Conservation (phyloP, 2,797 vertebrate genomes). For the Chelon labrosus region DNA sequence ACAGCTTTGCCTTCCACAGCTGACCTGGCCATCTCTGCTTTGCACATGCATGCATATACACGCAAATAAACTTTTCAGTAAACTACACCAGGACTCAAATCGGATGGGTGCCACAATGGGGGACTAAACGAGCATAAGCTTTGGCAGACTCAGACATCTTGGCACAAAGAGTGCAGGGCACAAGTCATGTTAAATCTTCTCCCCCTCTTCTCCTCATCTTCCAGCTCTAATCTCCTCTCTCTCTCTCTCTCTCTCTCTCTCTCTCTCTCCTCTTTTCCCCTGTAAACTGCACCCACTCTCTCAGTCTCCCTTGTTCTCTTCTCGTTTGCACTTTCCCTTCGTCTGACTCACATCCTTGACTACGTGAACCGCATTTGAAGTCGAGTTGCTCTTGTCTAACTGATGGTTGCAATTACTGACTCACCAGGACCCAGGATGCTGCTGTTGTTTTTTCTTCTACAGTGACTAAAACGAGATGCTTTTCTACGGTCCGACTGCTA, state of each 20-base stretch:
- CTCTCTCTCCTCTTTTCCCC: conserved; percentile 54
- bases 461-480: conserved; percentile 47
- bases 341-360: conserved; percentile 70
- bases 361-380: conserved; percentile 67
- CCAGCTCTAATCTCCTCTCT: conserved; percentile 65
- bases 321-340: conserved; percentile 37
- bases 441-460: conserved; percentile 64
- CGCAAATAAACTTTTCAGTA: conserved; percentile 41
- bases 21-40: conserved; percentile 45
- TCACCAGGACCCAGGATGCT: conserved; percentile 61
- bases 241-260: conserved; percentile 57
- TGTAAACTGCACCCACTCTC: conserved; percentile 57
- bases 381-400: conserved; percentile 50
- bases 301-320: conserved; percentile 45
- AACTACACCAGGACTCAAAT: conserved; percentile 39
- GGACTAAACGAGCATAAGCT: conserved; percentile 71
- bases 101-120: conserved; percentile 34
- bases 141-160: conserved; percentile 71
- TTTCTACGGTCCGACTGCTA: conserved; percentile 50
- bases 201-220: conserved; percentile 59
- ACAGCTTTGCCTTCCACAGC: conserved; percentile 40
- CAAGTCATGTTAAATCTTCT: conserved; percentile 75
- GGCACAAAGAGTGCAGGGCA: conserved; percentile 73
- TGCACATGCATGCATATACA: conserved; percentile 14
- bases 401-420: conserved; percentile 68